A percentile compares a stretch with the other conserved stretches of the same genome.
Evolutionary conservation across 2,113 vertebrate species (phyloP).

Genomic region (Pseudorhombus dupliciocellatus): DNA sequence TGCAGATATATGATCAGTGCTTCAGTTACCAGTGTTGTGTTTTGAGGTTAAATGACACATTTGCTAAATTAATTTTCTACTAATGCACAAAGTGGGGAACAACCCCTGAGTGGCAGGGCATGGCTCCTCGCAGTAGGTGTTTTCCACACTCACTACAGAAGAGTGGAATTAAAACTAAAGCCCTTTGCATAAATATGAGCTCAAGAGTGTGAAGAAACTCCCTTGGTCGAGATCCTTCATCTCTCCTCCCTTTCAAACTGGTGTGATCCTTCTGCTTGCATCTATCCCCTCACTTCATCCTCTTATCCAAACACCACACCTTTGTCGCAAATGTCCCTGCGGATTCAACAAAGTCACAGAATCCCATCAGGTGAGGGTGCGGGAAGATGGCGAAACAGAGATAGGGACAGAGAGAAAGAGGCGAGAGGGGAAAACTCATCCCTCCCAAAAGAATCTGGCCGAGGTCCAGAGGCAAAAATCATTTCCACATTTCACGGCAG

Average conservation of each 20-base stretch:
- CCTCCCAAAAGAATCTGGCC: constrained; percentile 80
- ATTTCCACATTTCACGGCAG: constrained; percentile 86
- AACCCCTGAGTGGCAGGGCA: not conserved
- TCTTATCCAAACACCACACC: constrained; percentile 44
- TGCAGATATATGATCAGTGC: constrained; percentile 7
- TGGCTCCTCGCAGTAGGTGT: constrained; percentile 51
- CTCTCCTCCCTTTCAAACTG: constrained; percentile 34
- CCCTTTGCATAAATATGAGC: constrained; percentile 41
- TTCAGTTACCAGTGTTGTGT: constrained; percentile 10
- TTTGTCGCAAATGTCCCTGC: constrained; percentile 27
- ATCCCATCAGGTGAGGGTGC: constrained; percentile 63
- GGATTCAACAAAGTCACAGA: constrained; percentile 50
- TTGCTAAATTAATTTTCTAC: constrained; percentile 6
- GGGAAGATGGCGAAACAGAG: constrained; percentile 65
- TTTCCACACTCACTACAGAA: constrained; percentile 50
- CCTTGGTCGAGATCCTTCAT: constrained; percentile 38
- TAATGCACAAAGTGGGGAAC: constrained; percentile 11
- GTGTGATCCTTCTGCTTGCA: constrained; percentile 38
- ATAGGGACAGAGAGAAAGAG: constrained; percentile 28
- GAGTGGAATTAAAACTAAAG: constrained; percentile 47
- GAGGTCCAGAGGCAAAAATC: constrained; percentile 84
- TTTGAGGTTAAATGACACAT: constrained; percentile 8
- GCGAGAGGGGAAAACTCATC: constrained; percentile 64
- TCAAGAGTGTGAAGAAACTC: constrained; percentile 49
- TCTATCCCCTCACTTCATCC: constrained; percentile 32